A percentile compares a stretch with the other conserved stretches of the same genome.
phyloP scores from a whole-genome alignment of 2,888 invertebrate species.

The Pardosa pseudoannulata region DNA sequence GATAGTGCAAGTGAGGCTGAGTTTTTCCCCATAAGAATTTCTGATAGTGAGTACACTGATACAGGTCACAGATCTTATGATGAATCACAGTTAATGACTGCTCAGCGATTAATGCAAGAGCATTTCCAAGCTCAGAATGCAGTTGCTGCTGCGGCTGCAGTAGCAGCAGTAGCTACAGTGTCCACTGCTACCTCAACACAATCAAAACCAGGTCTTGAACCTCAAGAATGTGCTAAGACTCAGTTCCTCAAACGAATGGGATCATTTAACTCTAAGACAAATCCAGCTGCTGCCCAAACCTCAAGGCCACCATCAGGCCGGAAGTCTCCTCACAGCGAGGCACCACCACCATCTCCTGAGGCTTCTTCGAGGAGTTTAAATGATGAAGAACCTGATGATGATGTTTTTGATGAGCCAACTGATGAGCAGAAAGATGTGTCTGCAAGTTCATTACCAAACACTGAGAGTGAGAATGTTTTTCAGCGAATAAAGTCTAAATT shows the following conservation, averaged over 20 bases:
- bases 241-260: slow-evolving; percentile 35
- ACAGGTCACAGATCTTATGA: slow-evolving; percentile 56
- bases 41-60: slow-evolving; percentile 72
- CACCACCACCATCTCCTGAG: slow-evolving; percentile 47
- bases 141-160: background rate
- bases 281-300: background rate
- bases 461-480: background rate
- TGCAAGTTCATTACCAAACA: background rate
- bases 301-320: background rate
- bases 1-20: slow-evolving; percentile 72
- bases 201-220: slow-evolving; percentile 31
- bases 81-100: slow-evolving; percentile 51
- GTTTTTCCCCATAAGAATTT: slow-evolving; percentile 71
- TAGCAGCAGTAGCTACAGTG: background rate
- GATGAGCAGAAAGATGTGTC: background rate
- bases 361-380: slow-evolving; percentile 20
- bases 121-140: background rate
- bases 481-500: slow-evolving; percentile 34
- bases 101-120: slow-evolving; percentile 34
- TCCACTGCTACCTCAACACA: background rate
- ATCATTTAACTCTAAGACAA: background rate
- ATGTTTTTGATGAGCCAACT: slow-evolving; percentile 33
- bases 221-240: slow-evolving; percentile 42
- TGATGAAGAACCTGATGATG: slow-evolving; percentile 39
- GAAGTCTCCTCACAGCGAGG: slow-evolving; percentile 36